Evolutionary conservation across 2,797 vertebrate genomes (phyloP), one percentile per base, ranked within the genome.

Genomic region (Mastacembelus armatus): DNA sequence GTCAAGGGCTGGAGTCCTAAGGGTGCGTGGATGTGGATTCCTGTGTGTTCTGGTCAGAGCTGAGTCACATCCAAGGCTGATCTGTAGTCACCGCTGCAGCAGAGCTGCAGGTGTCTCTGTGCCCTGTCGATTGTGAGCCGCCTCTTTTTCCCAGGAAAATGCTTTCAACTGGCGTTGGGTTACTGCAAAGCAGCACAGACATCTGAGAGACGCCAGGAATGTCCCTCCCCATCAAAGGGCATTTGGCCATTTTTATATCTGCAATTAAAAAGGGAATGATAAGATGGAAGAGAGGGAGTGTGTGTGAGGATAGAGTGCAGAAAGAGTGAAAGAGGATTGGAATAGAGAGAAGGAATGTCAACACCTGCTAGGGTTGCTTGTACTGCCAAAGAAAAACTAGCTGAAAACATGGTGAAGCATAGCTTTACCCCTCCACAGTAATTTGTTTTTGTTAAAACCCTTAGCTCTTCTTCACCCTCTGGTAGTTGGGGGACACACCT

Each of bases 101-200:
- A 58, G 68, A 81, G 81, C 85, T 83, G 89, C 92, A 93, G 92
- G 92, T 93, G 92, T 92, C 87, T 80, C 71, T 50, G 68, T 40
- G 64, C 69, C 55, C 78, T 33, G 73, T 65, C 33, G 63, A 71
- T 77, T 49, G 73, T 12, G 38, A 70, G 78, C 71, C 10, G 56
- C 71, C 75, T 84, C 68, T 71, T 87, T 84, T 85, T 80, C 78
- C 78, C 78, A 88, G 71, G 85, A 85, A 92, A 92, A 93, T 92
- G 91, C 92, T 93, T 93, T 93, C 89, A 93, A 92, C 85, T 39
- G 63, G 91, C 81, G 77, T 92, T 80, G 83, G 86, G 86, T 93
- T 93, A 85, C 92, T 3, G 43, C 83, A 82, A 85, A 89, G 85
- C 78, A 84, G 85, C 68, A 3, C 51, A 84, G 88, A 90, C 86